Base-by-base conservation (phyloP, 2,113 vertebrate genomes). In the Diadophis punctatus region DNA sequence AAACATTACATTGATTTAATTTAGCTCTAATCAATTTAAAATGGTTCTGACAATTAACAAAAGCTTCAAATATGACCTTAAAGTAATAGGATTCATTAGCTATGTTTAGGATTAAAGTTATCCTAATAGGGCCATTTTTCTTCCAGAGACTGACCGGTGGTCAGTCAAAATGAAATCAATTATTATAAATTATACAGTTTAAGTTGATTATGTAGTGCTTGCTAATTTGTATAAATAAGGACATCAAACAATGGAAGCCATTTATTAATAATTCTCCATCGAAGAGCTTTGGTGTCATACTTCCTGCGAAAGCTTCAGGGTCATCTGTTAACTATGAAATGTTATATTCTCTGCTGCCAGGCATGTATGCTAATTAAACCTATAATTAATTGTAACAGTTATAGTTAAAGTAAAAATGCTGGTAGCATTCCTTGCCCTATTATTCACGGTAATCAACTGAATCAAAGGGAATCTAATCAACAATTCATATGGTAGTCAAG, bases 1-100 rank as follows among this genome's bases (percentile, higher is more conserved):
- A 98, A 99, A 99, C 99, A 98, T 99, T 98, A 99, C 99, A 99
- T 99, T 99, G 99, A 99, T 99, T 99, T 98, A 98, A 99, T 99
- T 99, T 99, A 99, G 97, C 98, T 98, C 97, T 98, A 98, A 99
- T 99, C 99, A 99, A 99, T 99, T 99, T 98, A 97, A 98, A 99
- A 99, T 98, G 98, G 98, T 99, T 99, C 98, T 99, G 99, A 99
- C 99, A 99, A 98, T 98, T 98, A 98, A 98, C 98, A 98, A 98
- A 98, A 98, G 98, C 98, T 99, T 99, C 99, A 99, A 98, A 99
- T 99, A 98, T 99, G 99, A 99, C 99, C 99, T 99, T 99, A 99
- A 99, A 99, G 98, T 98, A 97, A 97, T 98, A 98, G 98, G 98
- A 98, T 98, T 98, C 98, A 97, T 98, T 98, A 99, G 98, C 99